phyloP scores from a whole-genome alignment of 2,888 invertebrate species.

The Leucophenga montana region DNA sequence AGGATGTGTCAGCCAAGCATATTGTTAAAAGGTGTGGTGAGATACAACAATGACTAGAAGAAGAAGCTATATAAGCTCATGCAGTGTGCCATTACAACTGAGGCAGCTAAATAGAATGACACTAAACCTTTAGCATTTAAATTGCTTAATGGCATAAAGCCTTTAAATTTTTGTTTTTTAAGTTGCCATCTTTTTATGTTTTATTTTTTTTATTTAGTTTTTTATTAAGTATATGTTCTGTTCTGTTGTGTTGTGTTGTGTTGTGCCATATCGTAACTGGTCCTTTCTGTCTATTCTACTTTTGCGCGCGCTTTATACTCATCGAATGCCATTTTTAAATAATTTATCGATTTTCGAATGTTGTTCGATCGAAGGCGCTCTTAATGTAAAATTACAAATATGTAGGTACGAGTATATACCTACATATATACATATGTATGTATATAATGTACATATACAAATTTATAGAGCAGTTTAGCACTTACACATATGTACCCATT shows the following conservation, averaged over 20 bases:
- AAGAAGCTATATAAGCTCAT: neutral
- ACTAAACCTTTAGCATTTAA: too few species aligned
- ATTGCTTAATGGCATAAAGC: too few species aligned
- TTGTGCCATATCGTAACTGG: neutral
- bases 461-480: too few species aligned
- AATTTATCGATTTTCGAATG: constrained; percentile 22
- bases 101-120: too few species aligned
- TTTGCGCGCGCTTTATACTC: neutral
- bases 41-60: neutral
- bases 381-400: neutral
- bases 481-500: too few species aligned
- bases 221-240: too few species aligned
- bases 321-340: constrained; percentile 8
- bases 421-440: neutral
- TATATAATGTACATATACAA: neutral
- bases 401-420: neutral
- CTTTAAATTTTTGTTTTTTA: neutral
- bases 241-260: too few species aligned
- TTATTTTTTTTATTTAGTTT: neutral
- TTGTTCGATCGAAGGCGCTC: constrained; percentile 12
- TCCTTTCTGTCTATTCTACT: neutral
- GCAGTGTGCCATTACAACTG: too few species aligned
- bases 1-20: constrained; percentile 61
- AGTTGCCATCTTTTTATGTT: neutral
- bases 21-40: neutral